phyloP scores from a whole-genome alignment of 2,797 vertebrate species.

The Lepus townsendii region DNA sequence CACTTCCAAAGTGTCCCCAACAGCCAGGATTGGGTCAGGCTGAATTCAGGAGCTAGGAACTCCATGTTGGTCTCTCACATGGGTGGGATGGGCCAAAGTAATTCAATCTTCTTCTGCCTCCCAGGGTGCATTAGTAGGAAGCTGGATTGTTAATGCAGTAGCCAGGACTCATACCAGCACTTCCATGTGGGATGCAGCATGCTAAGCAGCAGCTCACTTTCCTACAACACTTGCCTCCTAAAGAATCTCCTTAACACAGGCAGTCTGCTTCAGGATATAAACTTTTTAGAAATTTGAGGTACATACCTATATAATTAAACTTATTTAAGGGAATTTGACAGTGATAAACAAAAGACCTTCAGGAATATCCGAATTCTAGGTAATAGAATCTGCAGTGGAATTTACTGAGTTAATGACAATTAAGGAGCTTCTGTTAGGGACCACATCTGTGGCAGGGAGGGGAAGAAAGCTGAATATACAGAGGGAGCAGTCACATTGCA shows the following conservation, averaged over 20 bases:
- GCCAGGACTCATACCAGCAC: no score
- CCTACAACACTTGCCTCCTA: neutral
- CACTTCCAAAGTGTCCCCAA: no score
- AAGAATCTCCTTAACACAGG: conserved; percentile 14
- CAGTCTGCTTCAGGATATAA: neutral
- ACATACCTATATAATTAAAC: no score
- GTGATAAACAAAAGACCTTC: conserved; percentile 37
- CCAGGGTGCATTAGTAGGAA: no score
- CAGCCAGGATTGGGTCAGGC: no score
- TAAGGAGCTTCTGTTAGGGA: neutral
- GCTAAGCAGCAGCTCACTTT: no score
- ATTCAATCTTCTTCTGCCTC: no score
- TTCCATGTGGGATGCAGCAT: no score
- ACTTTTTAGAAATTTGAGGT: neutral
- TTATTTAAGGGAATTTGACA: neutral
- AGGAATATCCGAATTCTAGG: neutral
- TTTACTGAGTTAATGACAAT: neutral
- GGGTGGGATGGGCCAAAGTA: no score
- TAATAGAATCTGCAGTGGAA: neutral
- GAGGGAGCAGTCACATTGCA: neutral
- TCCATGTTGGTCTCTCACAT: no score
- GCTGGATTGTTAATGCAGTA: no score
- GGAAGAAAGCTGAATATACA: neutral
- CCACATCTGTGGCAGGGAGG: neutral
- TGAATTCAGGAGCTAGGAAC: no score